phyloP scores from a whole-genome alignment of 35 echinoderm and acorn worm species.

The Anneissia japonica region DNA sequence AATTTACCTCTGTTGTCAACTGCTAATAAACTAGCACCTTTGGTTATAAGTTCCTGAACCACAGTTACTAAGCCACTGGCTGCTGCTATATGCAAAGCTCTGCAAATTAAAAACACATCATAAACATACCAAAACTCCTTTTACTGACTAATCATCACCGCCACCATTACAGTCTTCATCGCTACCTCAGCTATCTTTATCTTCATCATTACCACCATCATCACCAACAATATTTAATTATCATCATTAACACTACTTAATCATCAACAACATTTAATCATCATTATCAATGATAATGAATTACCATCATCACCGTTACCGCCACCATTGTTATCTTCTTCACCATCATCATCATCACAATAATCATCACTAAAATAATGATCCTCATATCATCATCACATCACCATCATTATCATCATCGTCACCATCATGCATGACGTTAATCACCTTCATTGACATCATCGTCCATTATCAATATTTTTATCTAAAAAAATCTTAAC shows the following conservation, averaged over 20 bases:
- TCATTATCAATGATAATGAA: too few relatives aligned
- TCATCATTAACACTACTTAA: not conserved
- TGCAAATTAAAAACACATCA: conserved; percentile 20
- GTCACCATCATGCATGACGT: too few relatives aligned
- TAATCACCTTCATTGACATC: too few relatives aligned
- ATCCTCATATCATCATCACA: too few relatives aligned
- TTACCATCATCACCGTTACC: too few relatives aligned
- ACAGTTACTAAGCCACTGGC: conserved; percentile 75
- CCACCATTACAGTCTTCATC: not conserved
- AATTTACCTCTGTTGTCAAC: conserved; percentile 83
- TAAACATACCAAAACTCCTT: not conserved
- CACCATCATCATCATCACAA: too few relatives aligned
- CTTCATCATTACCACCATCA: not conserved
- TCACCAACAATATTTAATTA: not conserved
- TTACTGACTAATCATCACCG: not conserved
- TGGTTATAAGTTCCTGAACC: conserved; percentile 87
- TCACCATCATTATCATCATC: too few relatives aligned
- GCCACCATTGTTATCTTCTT: too few relatives aligned
- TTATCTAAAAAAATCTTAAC: too few relatives aligned
- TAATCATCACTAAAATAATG: too few relatives aligned
- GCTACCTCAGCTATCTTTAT: not conserved
- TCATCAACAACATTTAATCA: not conserved
- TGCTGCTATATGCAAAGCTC: conserved; percentile 83
- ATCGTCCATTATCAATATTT: too few relatives aligned
- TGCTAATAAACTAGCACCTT: conserved; percentile 92